Conservation (phyloP, 2,113 vertebrate species). For the Oreochromis tanganicae region DNA sequence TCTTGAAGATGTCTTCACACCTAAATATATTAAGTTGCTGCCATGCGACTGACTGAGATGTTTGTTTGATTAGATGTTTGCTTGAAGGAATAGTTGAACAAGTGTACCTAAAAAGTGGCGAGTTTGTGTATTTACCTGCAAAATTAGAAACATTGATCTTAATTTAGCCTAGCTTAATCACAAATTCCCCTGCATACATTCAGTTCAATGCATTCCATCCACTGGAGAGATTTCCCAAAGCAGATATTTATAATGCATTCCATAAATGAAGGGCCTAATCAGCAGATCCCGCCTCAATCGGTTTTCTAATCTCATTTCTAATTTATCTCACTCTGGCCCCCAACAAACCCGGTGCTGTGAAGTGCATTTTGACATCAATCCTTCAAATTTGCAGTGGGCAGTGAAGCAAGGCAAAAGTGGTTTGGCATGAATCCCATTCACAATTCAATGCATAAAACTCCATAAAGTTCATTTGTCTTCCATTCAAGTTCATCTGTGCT, state of each 20-base stretch:
- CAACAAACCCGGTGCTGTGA: not conserved
- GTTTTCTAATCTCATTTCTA: conserved; percentile 41
- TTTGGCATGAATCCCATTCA: conserved; percentile 13
- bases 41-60: not conserved
- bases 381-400: not conserved
- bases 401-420: not conserved
- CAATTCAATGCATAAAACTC: conserved; percentile 15
- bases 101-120: not conserved
- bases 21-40: not conserved
- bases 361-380: conserved; percentile 36
- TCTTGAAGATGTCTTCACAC: not conserved
- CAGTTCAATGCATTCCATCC: not conserved
- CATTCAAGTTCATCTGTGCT: not conserved
- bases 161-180: conserved; percentile 5
- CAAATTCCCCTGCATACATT: not conserved
- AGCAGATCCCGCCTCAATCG: conserved; percentile 36
- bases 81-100: not conserved
- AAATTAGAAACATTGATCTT: not conserved
- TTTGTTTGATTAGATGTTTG: not conserved
- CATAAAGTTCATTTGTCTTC: conserved; percentile 40
- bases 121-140: not conserved
- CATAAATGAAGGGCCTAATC: conserved; percentile 33
- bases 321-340: conserved; percentile 40
- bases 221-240: not conserved
- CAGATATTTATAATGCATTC: conserved; percentile 39